These are phyloP conservation scores for Nothobranchius kuhntae DNA, from an alignment of 2,113 vertebrate species.

Conservation along the genomic window DNA sequence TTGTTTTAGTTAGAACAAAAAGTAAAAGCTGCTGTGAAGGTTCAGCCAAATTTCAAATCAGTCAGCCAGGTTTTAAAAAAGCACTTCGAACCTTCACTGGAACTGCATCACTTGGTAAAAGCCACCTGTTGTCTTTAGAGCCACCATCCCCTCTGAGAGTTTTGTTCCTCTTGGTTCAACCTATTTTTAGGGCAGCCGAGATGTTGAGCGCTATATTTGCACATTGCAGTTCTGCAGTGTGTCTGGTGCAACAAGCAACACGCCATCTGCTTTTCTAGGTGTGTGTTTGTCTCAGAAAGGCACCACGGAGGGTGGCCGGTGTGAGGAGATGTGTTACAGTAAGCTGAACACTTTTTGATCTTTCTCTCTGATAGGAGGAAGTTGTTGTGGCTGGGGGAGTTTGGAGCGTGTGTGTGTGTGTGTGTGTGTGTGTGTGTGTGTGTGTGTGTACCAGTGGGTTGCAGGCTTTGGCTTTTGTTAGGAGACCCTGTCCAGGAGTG, in stretches of 20 bases:
- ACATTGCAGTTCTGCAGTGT: constrained; percentile 48
- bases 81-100: not conserved
- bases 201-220: constrained; percentile 61
- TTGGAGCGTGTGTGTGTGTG: not conserved
- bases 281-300: constrained; percentile 18
- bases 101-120: not conserved
- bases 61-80: too few relatives aligned
- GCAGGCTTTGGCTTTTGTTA: not conserved
- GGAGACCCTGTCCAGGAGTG: constrained; percentile 1
- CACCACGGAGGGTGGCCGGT: constrained; percentile 22
- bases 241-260: constrained; percentile 24
- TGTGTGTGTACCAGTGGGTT: not conserved
- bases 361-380: constrained; percentile 40
- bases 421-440: not conserved
- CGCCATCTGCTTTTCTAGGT: constrained; percentile 50
- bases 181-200: constrained; percentile 67
- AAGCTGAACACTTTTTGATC: constrained; percentile 42
- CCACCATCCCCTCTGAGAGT: constrained; percentile 29
- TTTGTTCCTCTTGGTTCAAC: constrained; percentile 24
- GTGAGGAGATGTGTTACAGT: constrained; percentile 65
- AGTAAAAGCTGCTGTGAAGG: too few relatives aligned
- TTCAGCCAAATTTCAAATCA: too few relatives aligned
- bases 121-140: constrained; percentile 31
- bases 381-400: constrained; percentile 6
- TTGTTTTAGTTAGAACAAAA: too few relatives aligned